Evolutionary conservation across 2,113 vertebrate species (phyloP).

Genomic region (Motacilla tschutschensis): DNA sequence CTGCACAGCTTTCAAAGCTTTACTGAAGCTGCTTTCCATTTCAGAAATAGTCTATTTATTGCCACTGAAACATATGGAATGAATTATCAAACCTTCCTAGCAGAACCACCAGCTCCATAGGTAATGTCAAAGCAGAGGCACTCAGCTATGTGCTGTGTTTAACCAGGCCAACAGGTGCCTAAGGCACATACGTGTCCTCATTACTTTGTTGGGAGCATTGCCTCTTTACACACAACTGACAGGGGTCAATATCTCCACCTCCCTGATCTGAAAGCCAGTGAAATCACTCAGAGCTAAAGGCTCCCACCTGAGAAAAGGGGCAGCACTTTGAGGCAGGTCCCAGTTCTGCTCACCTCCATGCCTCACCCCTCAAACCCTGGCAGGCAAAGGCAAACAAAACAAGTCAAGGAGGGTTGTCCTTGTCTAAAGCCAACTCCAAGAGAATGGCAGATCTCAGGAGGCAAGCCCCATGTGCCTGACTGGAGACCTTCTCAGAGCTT

Average conservation of each 20-base stretch:
- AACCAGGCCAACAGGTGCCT: constrained; percentile 53
- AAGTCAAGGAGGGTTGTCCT: not conserved
- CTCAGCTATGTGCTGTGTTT: not conserved
- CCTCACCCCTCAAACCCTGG: not conserved
- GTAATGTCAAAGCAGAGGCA: not conserved
- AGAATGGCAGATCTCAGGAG: not conserved
- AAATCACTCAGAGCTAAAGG: not conserved
- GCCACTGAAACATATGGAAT: not conserved
- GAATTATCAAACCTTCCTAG: not conserved
- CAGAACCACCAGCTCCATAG: not conserved
- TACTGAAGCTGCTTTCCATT: not conserved
- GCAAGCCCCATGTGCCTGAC: not conserved
- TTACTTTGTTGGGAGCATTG: not conserved
- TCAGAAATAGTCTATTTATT: not conserved
- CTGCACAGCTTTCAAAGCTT: not conserved
- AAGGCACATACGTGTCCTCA: not conserved
- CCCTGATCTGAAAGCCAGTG: not conserved
- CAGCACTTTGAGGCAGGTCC: not conserved
- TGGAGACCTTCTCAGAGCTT: not conserved
- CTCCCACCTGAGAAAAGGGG: not conserved
- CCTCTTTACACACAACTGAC: not conserved
- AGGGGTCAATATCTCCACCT: not conserved
- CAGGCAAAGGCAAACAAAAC: not conserved
- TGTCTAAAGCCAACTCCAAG: not conserved
- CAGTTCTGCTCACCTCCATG: not conserved